Percentiles rank a stretch among this genome's conserved stretches.
Conservation (phyloP, 2,888 invertebrate genomes). For the Drosophila imparisetae region DNA sequence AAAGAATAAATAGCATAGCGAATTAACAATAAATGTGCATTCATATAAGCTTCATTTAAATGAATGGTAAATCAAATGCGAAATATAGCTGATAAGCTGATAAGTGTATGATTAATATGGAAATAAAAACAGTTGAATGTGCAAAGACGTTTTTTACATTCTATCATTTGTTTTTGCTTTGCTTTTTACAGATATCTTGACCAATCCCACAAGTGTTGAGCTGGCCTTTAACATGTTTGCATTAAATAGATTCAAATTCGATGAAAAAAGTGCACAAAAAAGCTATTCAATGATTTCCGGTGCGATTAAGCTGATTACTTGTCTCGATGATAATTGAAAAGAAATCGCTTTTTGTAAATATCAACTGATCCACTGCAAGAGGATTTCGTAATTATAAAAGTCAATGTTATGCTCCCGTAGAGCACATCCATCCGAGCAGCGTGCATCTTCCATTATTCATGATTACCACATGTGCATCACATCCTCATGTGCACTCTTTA, state of each 20-base stretch:
- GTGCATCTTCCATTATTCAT: slow-evolving; percentile 44
- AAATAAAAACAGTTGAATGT: slow-evolving; percentile 76
- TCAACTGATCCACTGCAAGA: slow-evolving; percentile 3
- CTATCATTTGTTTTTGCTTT: background rate
- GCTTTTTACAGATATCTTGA: background rate
- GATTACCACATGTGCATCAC: slow-evolving; percentile 39
- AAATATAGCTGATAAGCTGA: slow-evolving; percentile 65
- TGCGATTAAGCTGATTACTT: background rate
- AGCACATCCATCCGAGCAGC: background rate
- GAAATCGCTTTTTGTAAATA: background rate
- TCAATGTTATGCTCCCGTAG: slow-evolving; percentile 6
- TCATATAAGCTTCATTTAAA: slow-evolving; percentile 71
- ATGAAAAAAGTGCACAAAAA: background rate
- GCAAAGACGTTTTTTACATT: slow-evolving; percentile 34
- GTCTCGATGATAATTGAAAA: background rate
- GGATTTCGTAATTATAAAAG: slow-evolving; percentile 35
- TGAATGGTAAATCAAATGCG: slow-evolving; percentile 30
- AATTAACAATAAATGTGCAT: slow-evolving; percentile 67
- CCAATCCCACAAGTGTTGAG: background rate
- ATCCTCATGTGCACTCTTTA: slow-evolving; percentile 38
- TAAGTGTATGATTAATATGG: slow-evolving; percentile 61
- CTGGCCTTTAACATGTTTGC: background rate
- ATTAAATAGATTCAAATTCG: background rate
- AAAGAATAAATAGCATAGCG: slow-evolving; percentile 32
- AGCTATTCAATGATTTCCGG: background rate